A percentile compares a stretch with the other conserved stretches of the same genome.
Evolutionary conservation across 2,797 vertebrate species (phyloP).

Genomic region (Paratrypauchen microcephalus): DNA sequence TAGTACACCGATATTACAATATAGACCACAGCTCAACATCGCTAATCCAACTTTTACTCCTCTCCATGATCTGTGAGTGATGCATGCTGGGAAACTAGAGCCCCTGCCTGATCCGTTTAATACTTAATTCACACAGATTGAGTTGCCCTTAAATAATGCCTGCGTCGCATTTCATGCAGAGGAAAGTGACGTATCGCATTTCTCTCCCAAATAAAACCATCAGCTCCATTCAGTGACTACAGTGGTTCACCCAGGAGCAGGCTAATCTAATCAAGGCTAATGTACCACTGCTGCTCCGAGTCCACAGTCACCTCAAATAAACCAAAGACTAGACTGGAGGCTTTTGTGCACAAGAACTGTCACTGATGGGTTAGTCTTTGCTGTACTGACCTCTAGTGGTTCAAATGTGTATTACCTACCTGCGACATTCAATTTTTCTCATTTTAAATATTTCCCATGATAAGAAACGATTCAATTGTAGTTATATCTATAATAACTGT

Average conservation of each 20-base stretch:
- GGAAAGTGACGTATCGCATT: slow-evolving; percentile 27
- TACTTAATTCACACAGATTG: slow-evolving; percentile 21
- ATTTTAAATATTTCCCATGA: no score
- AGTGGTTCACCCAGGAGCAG: background rate
- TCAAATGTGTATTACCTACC: background rate
- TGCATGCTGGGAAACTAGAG: slow-evolving; percentile 16
- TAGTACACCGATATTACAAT: no score
- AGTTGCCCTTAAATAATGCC: slow-evolving; percentile 27
- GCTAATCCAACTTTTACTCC: background rate
- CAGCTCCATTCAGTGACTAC: background rate
- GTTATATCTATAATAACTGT: no score
- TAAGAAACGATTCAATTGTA: no score
- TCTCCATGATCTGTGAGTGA: slow-evolving; percentile 10
- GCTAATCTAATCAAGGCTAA: background rate
- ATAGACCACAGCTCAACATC: background rate
- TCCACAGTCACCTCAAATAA: slow-evolving; percentile 6
- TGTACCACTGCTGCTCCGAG: background rate
- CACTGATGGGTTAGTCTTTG: background rate
- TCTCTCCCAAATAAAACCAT: slow-evolving; percentile 19
- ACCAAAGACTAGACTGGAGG: background rate
- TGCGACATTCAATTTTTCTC: background rate
- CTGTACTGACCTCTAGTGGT: slow-evolving; percentile 11
- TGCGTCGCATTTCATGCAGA: slow-evolving; percentile 3
- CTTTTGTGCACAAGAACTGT: background rate
- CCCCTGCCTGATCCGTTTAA: slow-evolving; percentile 13